Conservation (phyloP, 2,888 invertebrate species). For the Drosophila anomalata region DNA sequence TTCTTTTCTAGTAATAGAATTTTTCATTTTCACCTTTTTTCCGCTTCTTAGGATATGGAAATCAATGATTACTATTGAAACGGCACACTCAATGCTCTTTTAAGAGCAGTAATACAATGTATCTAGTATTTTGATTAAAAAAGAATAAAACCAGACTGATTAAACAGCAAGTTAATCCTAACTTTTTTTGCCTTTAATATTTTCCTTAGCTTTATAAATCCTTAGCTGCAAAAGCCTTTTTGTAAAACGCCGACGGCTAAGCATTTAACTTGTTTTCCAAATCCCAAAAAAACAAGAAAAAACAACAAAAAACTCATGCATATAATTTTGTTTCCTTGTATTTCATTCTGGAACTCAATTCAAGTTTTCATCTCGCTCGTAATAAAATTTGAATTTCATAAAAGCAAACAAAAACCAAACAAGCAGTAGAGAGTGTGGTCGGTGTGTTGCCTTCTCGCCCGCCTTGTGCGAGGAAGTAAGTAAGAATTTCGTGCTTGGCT, state of each 20-base stretch:
- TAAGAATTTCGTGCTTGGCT: constrained; percentile 65
- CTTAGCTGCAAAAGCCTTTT: constrained; percentile 1
- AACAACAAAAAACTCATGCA: constrained; percentile 47
- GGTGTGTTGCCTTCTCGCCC: constrained; percentile 22
- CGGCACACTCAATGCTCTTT: too few species aligned
- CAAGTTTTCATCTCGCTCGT: constrained; percentile 53
- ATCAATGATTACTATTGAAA: constrained; percentile 37
- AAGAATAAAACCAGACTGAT: background rate
- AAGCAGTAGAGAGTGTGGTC: constrained; percentile 20
- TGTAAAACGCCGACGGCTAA: constrained; percentile 26
- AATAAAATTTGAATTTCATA: constrained; percentile 72
- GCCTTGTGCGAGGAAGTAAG: constrained; percentile 53
- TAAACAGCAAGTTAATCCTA: background rate
- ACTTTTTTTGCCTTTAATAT: constrained; percentile 2
- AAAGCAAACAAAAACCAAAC: constrained; percentile 39
- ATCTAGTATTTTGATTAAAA: background rate
- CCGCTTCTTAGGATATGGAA: constrained; percentile 30
- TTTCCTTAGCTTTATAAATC: background rate
- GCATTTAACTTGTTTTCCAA: constrained; percentile 31
- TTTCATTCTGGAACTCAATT: constrained; percentile 48
- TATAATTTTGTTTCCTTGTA: constrained; percentile 54
- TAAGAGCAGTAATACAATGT: too few species aligned
- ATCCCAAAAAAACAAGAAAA: constrained; percentile 1
- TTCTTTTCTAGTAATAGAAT: background rate
- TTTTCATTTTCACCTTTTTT: constrained; percentile 12